Evolutionary conservation across 2,888 invertebrate species (phyloP).

Genomic region (Acleris emargana): DNA sequence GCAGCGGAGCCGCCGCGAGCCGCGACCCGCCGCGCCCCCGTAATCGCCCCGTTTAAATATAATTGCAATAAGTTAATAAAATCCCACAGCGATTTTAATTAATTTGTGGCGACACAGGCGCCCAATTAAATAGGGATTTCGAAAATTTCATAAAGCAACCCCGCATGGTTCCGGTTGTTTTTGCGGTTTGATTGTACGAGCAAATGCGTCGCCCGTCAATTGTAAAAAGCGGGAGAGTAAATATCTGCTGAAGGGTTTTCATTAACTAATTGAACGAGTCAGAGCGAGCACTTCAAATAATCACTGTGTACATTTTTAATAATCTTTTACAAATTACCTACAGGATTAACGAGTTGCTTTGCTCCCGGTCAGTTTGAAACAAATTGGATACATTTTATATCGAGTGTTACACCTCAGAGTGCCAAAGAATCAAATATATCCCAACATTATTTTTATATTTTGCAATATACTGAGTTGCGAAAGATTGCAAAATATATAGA

Average conservation of each 20-base stretch:
- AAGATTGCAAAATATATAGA: no score
- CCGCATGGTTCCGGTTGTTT: constrained; percentile 55
- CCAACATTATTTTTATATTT: no score
- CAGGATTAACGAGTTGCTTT: constrained; percentile 9
- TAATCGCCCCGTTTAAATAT: constrained; percentile 75
- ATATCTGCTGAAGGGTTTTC: constrained; percentile 49
- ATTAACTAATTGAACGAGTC: constrained; percentile 50
- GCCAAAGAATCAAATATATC: no score
- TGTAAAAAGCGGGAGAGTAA: constrained; percentile 49
- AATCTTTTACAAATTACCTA: constrained; percentile 10
- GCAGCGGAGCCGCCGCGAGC: constrained; percentile 45
- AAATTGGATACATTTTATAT: neutral
- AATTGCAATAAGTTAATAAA: constrained; percentile 80
- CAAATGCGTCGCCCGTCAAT: constrained; percentile 48
- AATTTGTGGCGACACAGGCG: constrained; percentile 73
- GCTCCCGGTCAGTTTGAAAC: constrained; percentile 11
- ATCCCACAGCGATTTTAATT: constrained; percentile 73
- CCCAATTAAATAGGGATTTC: constrained; percentile 72
- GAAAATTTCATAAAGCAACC: constrained; percentile 64
- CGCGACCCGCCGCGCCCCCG: constrained; percentile 51
- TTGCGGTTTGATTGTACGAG: constrained; percentile 54
- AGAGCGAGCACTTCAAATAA: constrained; percentile 46
- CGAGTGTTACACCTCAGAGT: neutral
- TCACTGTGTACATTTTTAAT: constrained; percentile 39
- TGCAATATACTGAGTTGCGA: no score